Evolutionary conservation across 1,140 invertebrate species (phyloP).

Genomic region (Atta colombica): DNA sequence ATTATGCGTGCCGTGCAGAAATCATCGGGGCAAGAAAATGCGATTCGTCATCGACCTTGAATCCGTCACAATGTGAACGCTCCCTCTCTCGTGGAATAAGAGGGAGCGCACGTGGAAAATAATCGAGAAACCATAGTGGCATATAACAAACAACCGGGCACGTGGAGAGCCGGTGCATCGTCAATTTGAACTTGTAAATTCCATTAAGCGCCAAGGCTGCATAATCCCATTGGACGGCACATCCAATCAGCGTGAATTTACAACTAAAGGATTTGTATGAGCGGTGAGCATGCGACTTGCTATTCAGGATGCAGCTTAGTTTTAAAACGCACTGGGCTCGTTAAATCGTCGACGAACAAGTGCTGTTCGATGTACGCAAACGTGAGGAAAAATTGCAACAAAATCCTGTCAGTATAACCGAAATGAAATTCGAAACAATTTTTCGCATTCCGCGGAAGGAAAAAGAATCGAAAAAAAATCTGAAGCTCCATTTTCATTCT

Average conservation of each 20-base stretch:
- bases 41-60: slow-evolving; percentile 49
- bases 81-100: background rate
- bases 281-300: slow-evolving; percentile 36
- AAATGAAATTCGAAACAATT: slow-evolving; percentile 19
- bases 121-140: slow-evolving; percentile 35
- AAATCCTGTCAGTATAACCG: slow-evolving; percentile 26
- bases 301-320: slow-evolving; percentile 60
- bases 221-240: slow-evolving; percentile 47
- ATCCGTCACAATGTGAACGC: background rate
- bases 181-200: slow-evolving; percentile 70
- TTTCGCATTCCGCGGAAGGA: slow-evolving; percentile 1
- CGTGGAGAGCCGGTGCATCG: background rate
- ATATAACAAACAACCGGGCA: slow-evolving; percentile 23
- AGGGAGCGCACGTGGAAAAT: slow-evolving; percentile 21
- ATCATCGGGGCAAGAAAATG: slow-evolving; percentile 38
- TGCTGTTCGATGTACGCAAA: slow-evolving; percentile 44
- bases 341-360: slow-evolving; percentile 32
- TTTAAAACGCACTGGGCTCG: slow-evolving; percentile 34
- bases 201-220: slow-evolving; percentile 66
- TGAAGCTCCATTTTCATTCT: background rate
- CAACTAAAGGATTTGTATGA: slow-evolving; percentile 63
- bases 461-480: background rate
- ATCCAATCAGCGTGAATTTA: slow-evolving; percentile 71
- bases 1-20: slow-evolving; percentile 7
- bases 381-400: slow-evolving; percentile 59